These are phyloP conservation scores for Athalia cordata DNA, from an alignment of 2,888 invertebrate species.

Conservation along the genomic window DNA sequence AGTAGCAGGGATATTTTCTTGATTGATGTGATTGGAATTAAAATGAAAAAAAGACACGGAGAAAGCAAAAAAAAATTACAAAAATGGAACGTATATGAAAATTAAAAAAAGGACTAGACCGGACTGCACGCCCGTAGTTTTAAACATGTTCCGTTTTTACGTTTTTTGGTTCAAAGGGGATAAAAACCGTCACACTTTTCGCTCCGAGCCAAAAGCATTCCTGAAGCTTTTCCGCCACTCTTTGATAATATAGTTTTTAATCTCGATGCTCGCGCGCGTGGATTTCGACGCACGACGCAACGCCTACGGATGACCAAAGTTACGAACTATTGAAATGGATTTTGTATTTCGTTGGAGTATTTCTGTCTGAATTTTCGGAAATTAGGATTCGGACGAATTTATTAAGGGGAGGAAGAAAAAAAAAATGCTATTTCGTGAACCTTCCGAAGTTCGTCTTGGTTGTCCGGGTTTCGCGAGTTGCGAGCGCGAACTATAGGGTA, in stretches of 20 bases:
- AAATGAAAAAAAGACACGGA: neutral
- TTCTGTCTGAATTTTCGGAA: neutral
- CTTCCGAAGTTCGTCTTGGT: conserved; percentile 14
- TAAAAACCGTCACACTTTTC: conserved; percentile 14
- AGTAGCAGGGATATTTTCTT: conserved; percentile 4
- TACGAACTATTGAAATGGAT: too few relatives aligned
- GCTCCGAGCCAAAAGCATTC: conserved; percentile 31
- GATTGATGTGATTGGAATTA: neutral
- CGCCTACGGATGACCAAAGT: conserved; percentile 29
- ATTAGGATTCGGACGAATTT: neutral
- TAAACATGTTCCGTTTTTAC: neutral
- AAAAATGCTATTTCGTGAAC: conserved; percentile 33
- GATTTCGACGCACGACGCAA: neutral
- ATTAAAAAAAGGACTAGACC: neutral
- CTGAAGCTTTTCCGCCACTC: conserved; percentile 36
- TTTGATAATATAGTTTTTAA: conserved; percentile 41
- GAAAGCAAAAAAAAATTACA: neutral
- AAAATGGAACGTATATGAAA: neutral
- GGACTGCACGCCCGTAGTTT: conserved; percentile 16
- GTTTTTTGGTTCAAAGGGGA: neutral
- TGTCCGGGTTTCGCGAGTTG: neutral
- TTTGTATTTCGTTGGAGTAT: too few relatives aligned
- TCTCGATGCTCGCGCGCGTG: neutral
- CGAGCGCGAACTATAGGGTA: neutral
- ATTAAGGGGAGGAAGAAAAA: neutral